These are phyloP conservation scores for Micromesistius poutassou DNA, from an alignment of 2,797 vertebrate genomes.

Conservation along the genomic window DNA sequence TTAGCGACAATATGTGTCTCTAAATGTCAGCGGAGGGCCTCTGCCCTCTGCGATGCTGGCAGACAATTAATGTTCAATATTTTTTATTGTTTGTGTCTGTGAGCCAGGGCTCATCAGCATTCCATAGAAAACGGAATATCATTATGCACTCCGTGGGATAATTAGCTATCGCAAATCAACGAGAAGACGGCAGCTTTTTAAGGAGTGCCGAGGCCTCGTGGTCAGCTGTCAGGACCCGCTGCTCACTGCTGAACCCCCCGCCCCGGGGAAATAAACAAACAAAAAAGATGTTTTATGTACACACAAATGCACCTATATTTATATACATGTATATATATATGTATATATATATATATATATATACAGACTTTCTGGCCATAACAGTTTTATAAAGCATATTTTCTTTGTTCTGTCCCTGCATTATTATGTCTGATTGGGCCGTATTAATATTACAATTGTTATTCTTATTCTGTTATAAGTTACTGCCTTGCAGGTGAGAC, in stretches of 20 bases:
- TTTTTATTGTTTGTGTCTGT: conserved; percentile 45
- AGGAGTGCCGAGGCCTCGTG: conserved; percentile 9
- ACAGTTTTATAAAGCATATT: no score
- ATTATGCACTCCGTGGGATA: conserved; percentile 29
- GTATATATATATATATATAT: conserved; percentile 23
- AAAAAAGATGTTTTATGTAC: no score
- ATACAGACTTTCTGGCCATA: no score
- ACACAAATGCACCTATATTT: no score
- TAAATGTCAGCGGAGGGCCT: conserved; percentile 49
- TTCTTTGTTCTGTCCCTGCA: background rate
- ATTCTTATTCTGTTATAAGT: no score
- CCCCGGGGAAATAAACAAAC: background rate
- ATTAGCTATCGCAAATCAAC: conserved; percentile 39
- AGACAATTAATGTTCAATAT: conserved; percentile 59
- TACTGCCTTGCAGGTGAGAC: background rate
- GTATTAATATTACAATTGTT: background rate
- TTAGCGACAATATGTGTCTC: conserved; percentile 43
- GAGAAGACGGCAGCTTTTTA: conserved; percentile 7
- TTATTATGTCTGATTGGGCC: background rate
- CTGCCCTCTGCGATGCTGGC: conserved; percentile 35
- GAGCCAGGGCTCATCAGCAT: conserved; percentile 35
- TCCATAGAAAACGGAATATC: conserved; percentile 42
- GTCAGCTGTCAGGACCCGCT: background rate
- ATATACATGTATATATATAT: background rate
- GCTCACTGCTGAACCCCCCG: background rate